phyloP scores from a whole-genome alignment of 2,888 invertebrate species.

The Rugalucina vietnamica region DNA sequence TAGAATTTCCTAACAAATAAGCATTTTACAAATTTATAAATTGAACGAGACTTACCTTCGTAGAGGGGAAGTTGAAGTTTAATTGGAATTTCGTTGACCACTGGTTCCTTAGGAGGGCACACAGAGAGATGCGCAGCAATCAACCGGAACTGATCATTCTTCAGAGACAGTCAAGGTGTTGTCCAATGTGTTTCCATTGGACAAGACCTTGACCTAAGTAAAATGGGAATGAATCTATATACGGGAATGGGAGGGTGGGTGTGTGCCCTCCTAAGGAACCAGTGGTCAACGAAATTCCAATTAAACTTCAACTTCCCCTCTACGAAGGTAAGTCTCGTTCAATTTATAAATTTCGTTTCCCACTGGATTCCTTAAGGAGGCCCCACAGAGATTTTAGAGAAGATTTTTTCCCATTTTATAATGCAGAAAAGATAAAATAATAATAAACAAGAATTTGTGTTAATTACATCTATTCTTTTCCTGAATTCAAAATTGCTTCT shows the following conservation, averaged over 20 bases:
- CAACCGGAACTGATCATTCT: background rate
- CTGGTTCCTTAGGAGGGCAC: slow-evolving; percentile 7
- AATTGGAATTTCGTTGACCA: slow-evolving; percentile 5
- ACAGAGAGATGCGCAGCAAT: background rate
- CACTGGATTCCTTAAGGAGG: background rate
- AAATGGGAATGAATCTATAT: background rate
- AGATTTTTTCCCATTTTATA: background rate
- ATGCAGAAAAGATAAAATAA: background rate
- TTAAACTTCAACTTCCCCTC: slow-evolving; percentile 14
- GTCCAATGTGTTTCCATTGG: background rate
- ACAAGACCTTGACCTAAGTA: background rate
- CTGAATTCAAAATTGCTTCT: background rate
- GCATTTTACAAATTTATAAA: background rate
- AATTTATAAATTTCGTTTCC: slow-evolving; percentile 1
- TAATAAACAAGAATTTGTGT: background rate
- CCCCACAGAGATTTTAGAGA: slow-evolving; percentile 10
- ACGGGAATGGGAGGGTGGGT: slow-evolving; percentile 1
- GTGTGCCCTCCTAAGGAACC: slow-evolving; percentile 5
- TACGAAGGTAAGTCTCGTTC: slow-evolving; percentile 12
- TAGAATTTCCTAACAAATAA: too few relatives aligned
- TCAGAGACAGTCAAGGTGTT: background rate
- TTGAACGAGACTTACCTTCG: slow-evolving; percentile 12
- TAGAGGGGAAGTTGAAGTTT: slow-evolving; percentile 12
- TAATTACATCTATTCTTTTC: background rate
- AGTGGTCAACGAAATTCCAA: slow-evolving; percentile 10